Percentiles rank a stretch among this genome's conserved stretches.
phyloP scores from a whole-genome alignment of 2,113 vertebrate species.

The Amphilophus citrinellus region DNA sequence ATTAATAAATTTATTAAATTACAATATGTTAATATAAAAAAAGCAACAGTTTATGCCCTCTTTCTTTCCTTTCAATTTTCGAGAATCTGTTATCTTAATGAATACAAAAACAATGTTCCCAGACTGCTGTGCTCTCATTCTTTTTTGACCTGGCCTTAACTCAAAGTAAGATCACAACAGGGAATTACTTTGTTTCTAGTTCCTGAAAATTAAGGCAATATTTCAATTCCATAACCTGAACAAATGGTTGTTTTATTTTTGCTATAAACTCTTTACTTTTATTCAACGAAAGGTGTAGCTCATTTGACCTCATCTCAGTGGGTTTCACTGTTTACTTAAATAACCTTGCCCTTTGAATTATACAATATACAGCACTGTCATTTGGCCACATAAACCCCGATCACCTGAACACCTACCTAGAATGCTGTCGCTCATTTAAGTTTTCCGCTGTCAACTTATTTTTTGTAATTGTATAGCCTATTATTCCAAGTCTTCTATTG shows the following conservation, averaged over 20 bases:
- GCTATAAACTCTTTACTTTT: conserved; percentile 2
- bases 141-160: conserved; percentile 1
- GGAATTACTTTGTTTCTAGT: not conserved
- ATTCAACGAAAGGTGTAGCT: not conserved
- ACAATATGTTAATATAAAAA: not conserved
- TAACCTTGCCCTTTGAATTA: not conserved
- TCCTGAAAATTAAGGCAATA: not conserved
- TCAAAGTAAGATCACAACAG: not conserved
- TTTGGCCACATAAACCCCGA: conserved; percentile 12
- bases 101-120: conserved; percentile 10
- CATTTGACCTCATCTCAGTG: conserved; percentile 10
- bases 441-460: conserved; percentile 21
- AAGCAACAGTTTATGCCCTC: not conserved
- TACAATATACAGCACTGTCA: not conserved
- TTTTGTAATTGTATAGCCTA: conserved; percentile 22
- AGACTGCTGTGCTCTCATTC: not conserved
- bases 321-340: conserved; percentile 1
- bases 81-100: not conserved
- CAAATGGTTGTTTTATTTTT: not conserved
- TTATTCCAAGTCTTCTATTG: conserved; percentile 40
- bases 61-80: not conserved
- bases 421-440: not conserved
- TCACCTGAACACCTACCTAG: not conserved
- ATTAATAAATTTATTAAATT: not conserved
- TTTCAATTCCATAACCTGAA: not conserved